Conservation (phyloP, 2,113 vertebrate genomes). For the Neolamprologus devosi region DNA sequence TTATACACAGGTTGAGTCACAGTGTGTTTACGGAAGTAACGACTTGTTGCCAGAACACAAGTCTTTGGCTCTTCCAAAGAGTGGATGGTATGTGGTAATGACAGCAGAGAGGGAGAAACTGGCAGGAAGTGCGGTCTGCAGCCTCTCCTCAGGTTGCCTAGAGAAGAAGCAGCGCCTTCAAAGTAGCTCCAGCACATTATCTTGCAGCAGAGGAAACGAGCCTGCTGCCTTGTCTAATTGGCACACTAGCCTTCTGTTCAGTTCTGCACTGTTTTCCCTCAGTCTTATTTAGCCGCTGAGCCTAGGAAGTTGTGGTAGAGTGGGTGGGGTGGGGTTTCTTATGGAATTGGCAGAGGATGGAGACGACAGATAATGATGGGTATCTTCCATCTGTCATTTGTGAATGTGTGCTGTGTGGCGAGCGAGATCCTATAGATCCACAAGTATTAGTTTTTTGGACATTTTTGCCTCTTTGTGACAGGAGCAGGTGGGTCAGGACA, state of each 20-base stretch:
- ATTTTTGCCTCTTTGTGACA: neutral
- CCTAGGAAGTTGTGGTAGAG: slow-evolving; percentile 16
- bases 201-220: slow-evolving; percentile 39
- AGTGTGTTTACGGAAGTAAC: neutral
- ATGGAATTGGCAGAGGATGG: slow-evolving; percentile 30
- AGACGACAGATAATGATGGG: slow-evolving; percentile 33
- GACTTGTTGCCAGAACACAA: neutral
- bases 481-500: neutral
- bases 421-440: neutral
- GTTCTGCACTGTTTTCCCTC: slow-evolving; percentile 32
- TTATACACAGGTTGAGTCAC: neutral
- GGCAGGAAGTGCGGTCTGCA: slow-evolving; percentile 4
- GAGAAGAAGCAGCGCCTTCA: slow-evolving; percentile 25
- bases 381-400: slow-evolving; percentile 35
- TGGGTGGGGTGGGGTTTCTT: neutral
- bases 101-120: slow-evolving; percentile 6
- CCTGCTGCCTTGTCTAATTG: slow-evolving; percentile 60
- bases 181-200: slow-evolving; percentile 27
- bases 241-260: slow-evolving; percentile 58
- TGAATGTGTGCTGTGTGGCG: neutral
- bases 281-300: slow-evolving; percentile 34
- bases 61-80: neutral
- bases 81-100: neutral
- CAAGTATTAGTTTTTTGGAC: neutral
- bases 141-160: slow-evolving; percentile 13